These are phyloP conservation scores for Cephalopachus bancanus DNA, from an alignment of 2,797 vertebrate species.

Conservation along the genomic window DNA sequence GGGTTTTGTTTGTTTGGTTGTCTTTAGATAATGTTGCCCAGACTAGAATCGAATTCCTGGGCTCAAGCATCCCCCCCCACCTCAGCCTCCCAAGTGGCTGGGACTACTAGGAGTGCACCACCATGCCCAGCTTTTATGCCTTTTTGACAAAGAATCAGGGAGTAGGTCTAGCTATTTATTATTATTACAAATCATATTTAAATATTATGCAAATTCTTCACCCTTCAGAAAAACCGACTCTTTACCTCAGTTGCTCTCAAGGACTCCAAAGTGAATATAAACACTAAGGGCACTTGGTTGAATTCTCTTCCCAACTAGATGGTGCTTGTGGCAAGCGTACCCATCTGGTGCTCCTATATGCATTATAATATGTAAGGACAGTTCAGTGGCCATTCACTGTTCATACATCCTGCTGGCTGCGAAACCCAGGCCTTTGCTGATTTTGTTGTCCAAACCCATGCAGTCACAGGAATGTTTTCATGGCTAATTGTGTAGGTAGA, in stretches of 20 bases:
- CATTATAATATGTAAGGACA: rapidly evolving
- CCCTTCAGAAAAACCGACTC: constrained; percentile 51
- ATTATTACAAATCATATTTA: not conserved
- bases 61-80: not conserved
- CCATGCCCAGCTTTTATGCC: not conserved
- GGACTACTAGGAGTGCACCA: not conserved
- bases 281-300: not conserved
- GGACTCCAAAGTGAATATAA: not conserved
- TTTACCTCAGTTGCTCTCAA: not conserved
- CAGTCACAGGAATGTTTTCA: not conserved
- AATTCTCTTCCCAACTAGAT: not conserved
- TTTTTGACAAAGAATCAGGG: not conserved
- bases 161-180: not conserved
- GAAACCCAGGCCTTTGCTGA: not conserved
- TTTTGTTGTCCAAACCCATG: not conserved
- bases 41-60: not conserved
- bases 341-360: too few species aligned
- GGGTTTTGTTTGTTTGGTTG: too few species aligned
- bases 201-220: not conserved
- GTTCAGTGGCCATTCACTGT: not conserved
- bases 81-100: not conserved
- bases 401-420: rapidly evolving
- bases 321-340: not conserved
- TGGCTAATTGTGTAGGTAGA: not conserved
- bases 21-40: not conserved